phyloP scores from a whole-genome alignment of 2,888 invertebrate genomes.

The Magallana nippona region DNA sequence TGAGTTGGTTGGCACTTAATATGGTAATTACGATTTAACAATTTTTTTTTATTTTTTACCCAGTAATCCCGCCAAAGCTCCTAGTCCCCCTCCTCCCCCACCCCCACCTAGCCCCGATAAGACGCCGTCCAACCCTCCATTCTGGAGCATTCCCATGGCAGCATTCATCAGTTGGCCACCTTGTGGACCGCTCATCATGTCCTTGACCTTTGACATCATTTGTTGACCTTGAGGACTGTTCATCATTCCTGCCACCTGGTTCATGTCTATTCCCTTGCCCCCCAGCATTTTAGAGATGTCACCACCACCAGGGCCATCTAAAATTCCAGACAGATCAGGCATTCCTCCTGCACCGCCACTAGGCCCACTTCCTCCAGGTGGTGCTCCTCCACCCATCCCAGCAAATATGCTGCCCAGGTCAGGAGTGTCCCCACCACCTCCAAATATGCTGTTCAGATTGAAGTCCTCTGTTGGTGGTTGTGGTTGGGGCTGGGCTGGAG shows the following conservation, averaged over 20 bases:
- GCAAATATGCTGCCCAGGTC: constrained; percentile 31
- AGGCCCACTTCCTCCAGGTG: constrained; percentile 16
- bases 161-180: constrained; percentile 30
- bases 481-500: constrained; percentile 19
- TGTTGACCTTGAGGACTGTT: constrained; percentile 43
- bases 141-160: constrained; percentile 21
- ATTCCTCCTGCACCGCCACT: constrained; percentile 18
- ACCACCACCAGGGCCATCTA: constrained; percentile 11
- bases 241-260: constrained; percentile 33
- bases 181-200: constrained; percentile 41
- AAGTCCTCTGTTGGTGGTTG: background rate
- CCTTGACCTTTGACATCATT: constrained; percentile 37
- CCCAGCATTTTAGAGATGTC: constrained; percentile 38
- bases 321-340: constrained; percentile 19
- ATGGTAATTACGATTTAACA: background rate
- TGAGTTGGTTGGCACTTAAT: background rate
- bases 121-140: constrained; percentile 1
- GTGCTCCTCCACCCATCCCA: constrained; percentile 14
- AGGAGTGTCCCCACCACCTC: constrained; percentile 37
- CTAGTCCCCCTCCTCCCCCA: constrained; percentile 42
- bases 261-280: constrained; percentile 39
- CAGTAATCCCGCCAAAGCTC: constrained; percentile 37
- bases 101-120: constrained; percentile 23
- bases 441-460: constrained; percentile 39
- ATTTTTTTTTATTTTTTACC: constrained; percentile 34